A percentile compares a stretch with the other conserved stretches of the same genome.
Evolutionary conservation across 2,797 vertebrate species (phyloP).

Genomic region (Cryptoblepharus egeriae): DNA sequence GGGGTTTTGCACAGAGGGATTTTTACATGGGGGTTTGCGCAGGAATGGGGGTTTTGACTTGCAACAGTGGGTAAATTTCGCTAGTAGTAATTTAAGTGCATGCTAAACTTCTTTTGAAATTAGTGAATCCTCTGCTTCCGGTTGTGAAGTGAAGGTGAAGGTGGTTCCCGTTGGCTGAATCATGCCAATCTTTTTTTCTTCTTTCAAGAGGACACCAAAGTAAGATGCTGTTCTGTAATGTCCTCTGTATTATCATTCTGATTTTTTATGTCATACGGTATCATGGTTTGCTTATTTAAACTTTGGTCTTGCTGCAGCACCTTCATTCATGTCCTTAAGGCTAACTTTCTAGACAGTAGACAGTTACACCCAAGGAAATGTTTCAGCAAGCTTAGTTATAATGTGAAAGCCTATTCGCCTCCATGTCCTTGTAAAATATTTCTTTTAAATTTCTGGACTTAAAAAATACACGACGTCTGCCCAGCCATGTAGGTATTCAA

Average conservation of each 20-base stretch:
- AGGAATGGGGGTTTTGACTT: too few relatives aligned
- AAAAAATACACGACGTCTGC: constrained; percentile 52
- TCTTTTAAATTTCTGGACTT: constrained; percentile 38
- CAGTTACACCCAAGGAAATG: constrained; percentile 37
- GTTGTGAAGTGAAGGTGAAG: too few relatives aligned
- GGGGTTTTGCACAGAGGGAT: too few relatives aligned
- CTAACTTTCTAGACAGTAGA: not conserved
- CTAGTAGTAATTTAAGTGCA: too few relatives aligned
- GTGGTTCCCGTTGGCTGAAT: too few relatives aligned
- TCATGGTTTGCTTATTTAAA: not conserved
- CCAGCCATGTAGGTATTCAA: constrained; percentile 35
- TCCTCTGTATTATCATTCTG: not conserved
- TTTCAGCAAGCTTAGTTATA: constrained; percentile 37
- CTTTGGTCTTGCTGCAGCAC: not conserved
- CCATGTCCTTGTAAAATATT: constrained; percentile 28
- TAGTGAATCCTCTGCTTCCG: too few relatives aligned
- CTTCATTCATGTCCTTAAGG: constrained; percentile 37
- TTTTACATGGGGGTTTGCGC: too few relatives aligned
- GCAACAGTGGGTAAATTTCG: too few relatives aligned
- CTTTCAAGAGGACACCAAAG: too few relatives aligned
- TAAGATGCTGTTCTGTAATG: not conserved
- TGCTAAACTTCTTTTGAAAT: too few relatives aligned
- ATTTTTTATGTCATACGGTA: not conserved
- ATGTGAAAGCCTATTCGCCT: not conserved
- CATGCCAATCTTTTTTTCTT: too few relatives aligned